Percentiles rank a stretch among this genome's conserved stretches.
phyloP scores from a whole-genome alignment of 92 coral and sea anemone species.

The Epizoanthus rinbou region DNA sequence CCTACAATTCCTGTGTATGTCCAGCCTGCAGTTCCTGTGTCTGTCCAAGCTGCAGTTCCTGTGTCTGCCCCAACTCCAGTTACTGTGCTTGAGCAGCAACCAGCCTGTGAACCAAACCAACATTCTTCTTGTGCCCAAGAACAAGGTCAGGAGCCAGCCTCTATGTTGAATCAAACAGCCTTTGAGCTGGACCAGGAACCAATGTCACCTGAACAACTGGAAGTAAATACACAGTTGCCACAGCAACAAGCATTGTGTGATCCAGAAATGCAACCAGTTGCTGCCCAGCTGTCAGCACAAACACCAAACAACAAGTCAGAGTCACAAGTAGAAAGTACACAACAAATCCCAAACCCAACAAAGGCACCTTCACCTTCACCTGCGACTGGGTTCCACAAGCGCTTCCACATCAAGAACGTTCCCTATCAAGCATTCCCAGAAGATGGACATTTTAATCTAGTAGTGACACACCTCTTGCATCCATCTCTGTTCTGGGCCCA shows the following conservation, averaged over 20 bases:
- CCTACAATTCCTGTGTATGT: not conserved
- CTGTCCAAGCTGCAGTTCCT: not conserved
- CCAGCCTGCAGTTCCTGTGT: no score
- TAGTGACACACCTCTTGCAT: slow-evolving; percentile 68
- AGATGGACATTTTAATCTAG: slow-evolving; percentile 49
- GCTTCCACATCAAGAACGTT: slow-evolving; percentile 60
- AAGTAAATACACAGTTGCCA: not conserved
- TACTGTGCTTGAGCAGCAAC: not conserved
- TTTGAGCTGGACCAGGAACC: not conserved
- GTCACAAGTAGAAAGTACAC: not conserved
- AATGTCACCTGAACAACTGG: not conserved
- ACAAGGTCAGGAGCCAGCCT: not conserved
- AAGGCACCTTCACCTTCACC: not conserved
- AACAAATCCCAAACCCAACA: slow-evolving; percentile 8
- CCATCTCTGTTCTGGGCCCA: slow-evolving; percentile 87
- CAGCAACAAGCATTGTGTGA: not conserved
- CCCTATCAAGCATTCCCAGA: slow-evolving; percentile 58
- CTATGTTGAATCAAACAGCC: not conserved
- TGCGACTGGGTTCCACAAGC: slow-evolving; percentile 30
- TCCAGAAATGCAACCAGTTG: not conserved
- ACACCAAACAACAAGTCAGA: not conserved
- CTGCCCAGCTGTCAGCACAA: not conserved
- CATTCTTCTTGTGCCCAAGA: not conserved
- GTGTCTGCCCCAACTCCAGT: not conserved
- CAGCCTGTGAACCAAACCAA: not conserved